A percentile compares a stretch with the other conserved stretches of the same genome.
Conservation (phyloP, 2,113 vertebrate species). For the Chinchilla lanigera region DNA sequence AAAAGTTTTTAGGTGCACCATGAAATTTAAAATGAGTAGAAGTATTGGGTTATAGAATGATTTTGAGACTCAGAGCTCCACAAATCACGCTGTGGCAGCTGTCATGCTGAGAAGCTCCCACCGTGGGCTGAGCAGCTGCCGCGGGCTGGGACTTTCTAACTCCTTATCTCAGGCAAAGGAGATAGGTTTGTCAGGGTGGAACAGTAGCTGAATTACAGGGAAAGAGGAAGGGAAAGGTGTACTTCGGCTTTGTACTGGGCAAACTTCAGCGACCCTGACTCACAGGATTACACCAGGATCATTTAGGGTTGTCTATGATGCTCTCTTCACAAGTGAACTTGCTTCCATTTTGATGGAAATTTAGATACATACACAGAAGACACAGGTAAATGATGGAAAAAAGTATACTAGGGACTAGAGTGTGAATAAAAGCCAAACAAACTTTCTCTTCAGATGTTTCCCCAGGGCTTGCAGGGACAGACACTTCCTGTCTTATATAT, state of each 20-base stretch:
- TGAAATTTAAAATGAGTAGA: slow-evolving; percentile 56
- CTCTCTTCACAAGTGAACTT: neutral
- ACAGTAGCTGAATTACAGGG: slow-evolving; percentile 1
- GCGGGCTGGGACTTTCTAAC: slow-evolving; percentile 36
- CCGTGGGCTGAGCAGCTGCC: slow-evolving; percentile 51
- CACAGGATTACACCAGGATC: neutral
- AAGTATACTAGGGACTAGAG: neutral
- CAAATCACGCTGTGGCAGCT: slow-evolving; percentile 72
- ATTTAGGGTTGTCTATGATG: neutral
- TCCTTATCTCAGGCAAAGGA: slow-evolving; percentile 23
- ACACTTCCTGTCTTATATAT: neutral
- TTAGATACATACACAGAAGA: neutral
- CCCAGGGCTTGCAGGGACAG: too few relatives aligned
- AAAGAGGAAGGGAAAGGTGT: slow-evolving; percentile 43
- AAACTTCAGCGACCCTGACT: slow-evolving; percentile 13
- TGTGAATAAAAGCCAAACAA: neutral
- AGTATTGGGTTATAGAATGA: slow-evolving; percentile 49
- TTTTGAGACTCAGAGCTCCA: slow-evolving; percentile 71
- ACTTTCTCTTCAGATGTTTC: neutral
- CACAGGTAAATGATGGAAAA: neutral
- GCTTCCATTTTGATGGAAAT: slow-evolving; percentile 32
- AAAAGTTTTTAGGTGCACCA: slow-evolving; percentile 21
- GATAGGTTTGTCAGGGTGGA: slow-evolving; percentile 53
- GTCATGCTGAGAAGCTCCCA: slow-evolving; percentile 68
- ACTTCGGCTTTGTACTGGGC: slow-evolving; percentile 42